Conservation (phyloP, 1,140 invertebrate genomes). For the Nymphalis io region DNA sequence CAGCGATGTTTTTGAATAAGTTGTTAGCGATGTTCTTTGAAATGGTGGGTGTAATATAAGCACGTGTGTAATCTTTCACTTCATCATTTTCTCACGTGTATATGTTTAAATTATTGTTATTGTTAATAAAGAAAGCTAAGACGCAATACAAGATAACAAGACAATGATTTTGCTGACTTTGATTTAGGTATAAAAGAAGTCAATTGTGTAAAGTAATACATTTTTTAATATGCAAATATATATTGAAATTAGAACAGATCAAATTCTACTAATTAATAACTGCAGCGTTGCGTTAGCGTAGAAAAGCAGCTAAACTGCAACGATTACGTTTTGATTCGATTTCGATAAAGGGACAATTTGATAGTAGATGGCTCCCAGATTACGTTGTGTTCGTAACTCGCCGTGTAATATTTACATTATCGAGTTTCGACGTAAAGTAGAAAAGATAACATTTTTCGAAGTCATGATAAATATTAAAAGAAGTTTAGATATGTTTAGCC, state of each 20-base stretch:
- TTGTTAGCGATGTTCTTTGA: too few species aligned
- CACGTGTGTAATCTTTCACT: too few species aligned
- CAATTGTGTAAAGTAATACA: neutral
- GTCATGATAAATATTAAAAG: neutral
- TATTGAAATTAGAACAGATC: neutral
- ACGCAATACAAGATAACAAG: neutral
- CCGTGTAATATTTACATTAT: neutral
- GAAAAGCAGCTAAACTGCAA: too few species aligned
- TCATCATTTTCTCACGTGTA: neutral
- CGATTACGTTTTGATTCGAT: too few species aligned
- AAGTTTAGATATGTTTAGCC: too few species aligned
- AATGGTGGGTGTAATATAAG: too few species aligned
- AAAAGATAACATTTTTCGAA: neutral
- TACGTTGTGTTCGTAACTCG: too few species aligned
- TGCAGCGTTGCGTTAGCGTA: too few species aligned
- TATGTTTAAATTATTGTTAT: neutral
- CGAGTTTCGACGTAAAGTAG: neutral
- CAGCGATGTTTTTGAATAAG: too few species aligned
- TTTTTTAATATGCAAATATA: neutral
- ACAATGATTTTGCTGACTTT: slow-evolving; percentile 3
- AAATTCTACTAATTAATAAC: neutral
- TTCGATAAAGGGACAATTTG: too few species aligned
- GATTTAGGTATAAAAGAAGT: neutral
- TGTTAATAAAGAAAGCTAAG: neutral
- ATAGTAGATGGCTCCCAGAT: too few species aligned